Percentiles rank a stretch among this genome's conserved stretches.
phyloP scores from a whole-genome alignment of 1,140 invertebrate genomes.

The Aphidius ervi region DNA sequence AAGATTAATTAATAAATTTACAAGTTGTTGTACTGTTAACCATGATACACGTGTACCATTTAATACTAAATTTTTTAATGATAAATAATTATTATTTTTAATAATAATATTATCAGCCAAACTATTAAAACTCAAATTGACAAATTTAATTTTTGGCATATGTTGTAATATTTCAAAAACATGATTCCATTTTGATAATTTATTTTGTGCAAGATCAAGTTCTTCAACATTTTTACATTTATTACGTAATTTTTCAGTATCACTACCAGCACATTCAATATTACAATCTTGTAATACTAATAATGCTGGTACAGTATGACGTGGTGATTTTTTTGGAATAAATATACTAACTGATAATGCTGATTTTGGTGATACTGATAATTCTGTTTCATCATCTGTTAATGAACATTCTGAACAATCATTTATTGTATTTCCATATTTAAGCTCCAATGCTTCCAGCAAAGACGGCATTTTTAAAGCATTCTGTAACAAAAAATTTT shows the following conservation, averaged over 20 bases:
- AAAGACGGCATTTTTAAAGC: slow-evolving; percentile 71
- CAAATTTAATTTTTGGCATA: slow-evolving; percentile 82
- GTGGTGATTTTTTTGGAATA: slow-evolving; percentile 74
- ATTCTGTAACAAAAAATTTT: slow-evolving; percentile 38
- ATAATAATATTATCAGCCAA: slow-evolving; percentile 63
- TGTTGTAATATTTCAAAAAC: slow-evolving; percentile 79
- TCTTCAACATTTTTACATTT: slow-evolving; percentile 84
- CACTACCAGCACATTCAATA: slow-evolving; percentile 81
- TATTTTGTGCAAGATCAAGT: slow-evolving; percentile 86
- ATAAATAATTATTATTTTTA: slow-evolving; percentile 56
- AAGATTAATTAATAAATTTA: slow-evolving; percentile 70
- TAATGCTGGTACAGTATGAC: slow-evolving; percentile 73
- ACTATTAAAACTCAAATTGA: slow-evolving; percentile 87
- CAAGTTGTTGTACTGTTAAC: slow-evolving; percentile 72
- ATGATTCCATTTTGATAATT: slow-evolving; percentile 79
- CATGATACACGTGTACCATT: slow-evolving; percentile 83
- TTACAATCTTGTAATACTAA: slow-evolving; percentile 85
- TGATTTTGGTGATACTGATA: slow-evolving; percentile 54
- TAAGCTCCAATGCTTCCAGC: slow-evolving; percentile 77
- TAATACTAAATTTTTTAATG: slow-evolving; percentile 73
- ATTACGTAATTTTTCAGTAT: slow-evolving; percentile 64
- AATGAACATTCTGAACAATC: slow-evolving; percentile 57
- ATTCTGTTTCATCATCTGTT: slow-evolving; percentile 51
- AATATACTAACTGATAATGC: slow-evolving; percentile 71
- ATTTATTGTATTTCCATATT: slow-evolving; percentile 64